Conservation (phyloP, 64 coral and sea anemone genomes). For the Hydrozoanthus tunicans region DNA sequence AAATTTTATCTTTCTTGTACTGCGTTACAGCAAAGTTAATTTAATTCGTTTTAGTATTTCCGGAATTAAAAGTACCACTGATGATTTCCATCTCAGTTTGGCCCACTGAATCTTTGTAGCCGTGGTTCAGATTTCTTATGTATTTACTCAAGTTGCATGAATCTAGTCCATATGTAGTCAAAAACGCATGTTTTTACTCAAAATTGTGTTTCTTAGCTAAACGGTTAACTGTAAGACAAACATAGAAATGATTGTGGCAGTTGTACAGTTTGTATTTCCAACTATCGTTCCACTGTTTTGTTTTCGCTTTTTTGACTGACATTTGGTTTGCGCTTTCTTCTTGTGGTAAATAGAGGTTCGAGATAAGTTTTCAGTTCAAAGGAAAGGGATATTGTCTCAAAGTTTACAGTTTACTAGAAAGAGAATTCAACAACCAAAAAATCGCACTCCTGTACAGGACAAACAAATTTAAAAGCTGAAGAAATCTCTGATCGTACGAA, state of each 20-base stretch:
- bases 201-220: neutral
- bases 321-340: neutral
- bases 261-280: neutral
- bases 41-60: neutral
- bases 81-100: neutral
- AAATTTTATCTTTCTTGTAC: neutral
- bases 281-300: neutral
- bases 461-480: too few relatives aligned
- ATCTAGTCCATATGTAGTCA: conserved; percentile 15
- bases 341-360: neutral
- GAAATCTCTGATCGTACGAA: too few relatives aligned
- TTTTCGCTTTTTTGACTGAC: neutral
- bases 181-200: neutral
- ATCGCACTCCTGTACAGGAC: too few relatives aligned
- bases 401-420: neutral
- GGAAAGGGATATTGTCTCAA: too few relatives aligned
- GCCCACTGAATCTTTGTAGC: too few relatives aligned
- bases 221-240: neutral
- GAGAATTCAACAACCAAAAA: neutral
- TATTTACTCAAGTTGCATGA: neutral
- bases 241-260: neutral
- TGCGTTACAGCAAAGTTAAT: neutral
- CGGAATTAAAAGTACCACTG: neutral
- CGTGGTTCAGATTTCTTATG: neutral
- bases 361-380: too few relatives aligned